Evolutionary conservation across 2,888 invertebrate genomes (phyloP).

Genomic region (Pachymerium ferrugineum): DNA sequence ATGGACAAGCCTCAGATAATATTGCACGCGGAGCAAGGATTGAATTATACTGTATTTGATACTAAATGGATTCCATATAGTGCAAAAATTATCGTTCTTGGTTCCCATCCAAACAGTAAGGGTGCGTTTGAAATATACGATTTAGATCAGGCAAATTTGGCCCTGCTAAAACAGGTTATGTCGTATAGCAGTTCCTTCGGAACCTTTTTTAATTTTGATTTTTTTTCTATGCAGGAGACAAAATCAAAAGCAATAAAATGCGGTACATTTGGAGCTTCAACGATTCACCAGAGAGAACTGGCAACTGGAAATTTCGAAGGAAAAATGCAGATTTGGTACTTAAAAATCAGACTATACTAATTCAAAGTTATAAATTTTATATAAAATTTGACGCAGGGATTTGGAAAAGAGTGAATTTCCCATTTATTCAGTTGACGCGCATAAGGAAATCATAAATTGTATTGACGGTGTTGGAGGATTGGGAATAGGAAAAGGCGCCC

Average conservation of each 20-base stretch:
- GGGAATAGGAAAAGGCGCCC: slow-evolving; percentile 77
- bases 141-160: slow-evolving; percentile 61
- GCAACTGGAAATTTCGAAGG: slow-evolving; percentile 90
- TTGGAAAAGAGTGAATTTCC: slow-evolving; percentile 66
- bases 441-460: slow-evolving; percentile 78
- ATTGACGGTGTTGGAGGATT: slow-evolving; percentile 87
- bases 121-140: slow-evolving; percentile 67
- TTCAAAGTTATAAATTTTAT: neutral
- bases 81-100: slow-evolving; percentile 83
- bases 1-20: slow-evolving; percentile 86
- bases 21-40: slow-evolving; percentile 71
- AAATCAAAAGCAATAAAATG: slow-evolving; percentile 84
- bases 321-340: slow-evolving; percentile 75
- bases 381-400: slow-evolving; percentile 57
- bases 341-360: slow-evolving; percentile 33
- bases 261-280: slow-evolving; percentile 86
- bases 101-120: slow-evolving; percentile 74
- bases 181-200: neutral
- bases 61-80: slow-evolving; percentile 94
- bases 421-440: slow-evolving; percentile 71
- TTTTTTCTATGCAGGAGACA: slow-evolving; percentile 61
- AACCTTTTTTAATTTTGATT: neutral
- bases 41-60: slow-evolving; percentile 83
- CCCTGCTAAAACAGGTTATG: slow-evolving; percentile 52
- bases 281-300: slow-evolving; percentile 68